These are phyloP conservation scores for Copsychus sechellarum DNA, from an alignment of 2,113 vertebrate genomes.

Conservation along the genomic window DNA sequence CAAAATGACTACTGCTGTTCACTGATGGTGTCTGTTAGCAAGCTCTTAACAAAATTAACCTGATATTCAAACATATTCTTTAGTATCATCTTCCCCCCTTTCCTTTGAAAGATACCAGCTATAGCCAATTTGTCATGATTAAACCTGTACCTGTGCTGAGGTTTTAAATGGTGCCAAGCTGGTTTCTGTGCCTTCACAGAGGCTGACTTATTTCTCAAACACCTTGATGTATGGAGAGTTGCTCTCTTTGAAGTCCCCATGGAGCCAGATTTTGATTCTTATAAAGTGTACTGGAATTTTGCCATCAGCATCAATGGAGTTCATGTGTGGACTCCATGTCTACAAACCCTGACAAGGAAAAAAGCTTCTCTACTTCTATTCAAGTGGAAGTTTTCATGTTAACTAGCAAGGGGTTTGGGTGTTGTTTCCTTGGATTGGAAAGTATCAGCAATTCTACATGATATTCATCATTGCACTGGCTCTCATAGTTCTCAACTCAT, in stretches of 20 bases:
- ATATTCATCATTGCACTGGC: not conserved
- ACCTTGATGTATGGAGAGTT: not conserved
- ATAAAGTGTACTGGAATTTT: not conserved
- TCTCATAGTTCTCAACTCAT: slow-evolving; percentile 5
- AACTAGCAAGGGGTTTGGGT: not conserved
- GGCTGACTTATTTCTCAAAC: not conserved
- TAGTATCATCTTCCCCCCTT: not conserved
- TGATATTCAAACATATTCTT: not conserved
- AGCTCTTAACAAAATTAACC: not conserved
- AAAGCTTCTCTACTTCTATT: not conserved
- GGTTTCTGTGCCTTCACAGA: not conserved
- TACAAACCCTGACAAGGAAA: not conserved
- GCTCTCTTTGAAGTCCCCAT: not conserved
- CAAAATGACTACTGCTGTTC: not conserved
- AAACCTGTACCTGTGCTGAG: not conserved
- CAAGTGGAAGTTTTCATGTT: not conserved
- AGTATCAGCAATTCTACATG: not conserved
- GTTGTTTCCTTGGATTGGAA: not conserved
- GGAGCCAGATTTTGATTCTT: not conserved
- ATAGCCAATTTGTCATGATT: not conserved
- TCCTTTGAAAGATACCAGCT: not conserved
- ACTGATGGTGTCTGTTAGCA: not conserved
- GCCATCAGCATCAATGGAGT: not conserved
- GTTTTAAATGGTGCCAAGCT: not conserved
- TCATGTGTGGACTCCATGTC: not conserved